These are phyloP conservation scores for Amiota minor DNA, from an alignment of 2,888 invertebrate species.

Conservation along the genomic window DNA sequence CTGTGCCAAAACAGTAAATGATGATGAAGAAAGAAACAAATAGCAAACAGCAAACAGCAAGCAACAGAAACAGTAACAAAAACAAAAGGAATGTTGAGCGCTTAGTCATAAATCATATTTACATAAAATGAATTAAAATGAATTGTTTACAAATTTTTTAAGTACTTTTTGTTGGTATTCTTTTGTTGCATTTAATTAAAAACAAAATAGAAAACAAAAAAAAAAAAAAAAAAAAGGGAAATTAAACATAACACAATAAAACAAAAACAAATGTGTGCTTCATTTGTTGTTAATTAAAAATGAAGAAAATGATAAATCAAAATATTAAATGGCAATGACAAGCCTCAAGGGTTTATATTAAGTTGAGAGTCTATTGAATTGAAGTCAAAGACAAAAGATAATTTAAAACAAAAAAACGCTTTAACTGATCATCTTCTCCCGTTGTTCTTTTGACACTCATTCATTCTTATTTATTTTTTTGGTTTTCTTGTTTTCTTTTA, in stretches of 20 bases:
- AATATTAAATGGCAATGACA: slow-evolving; percentile 4
- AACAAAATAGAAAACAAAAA: no score
- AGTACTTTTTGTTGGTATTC: background rate
- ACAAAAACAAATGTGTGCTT: background rate
- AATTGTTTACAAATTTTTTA: slow-evolving; percentile 18
- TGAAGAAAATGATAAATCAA: slow-evolving; percentile 26
- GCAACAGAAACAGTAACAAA: background rate
- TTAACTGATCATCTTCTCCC: background rate
- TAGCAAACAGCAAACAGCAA: background rate
- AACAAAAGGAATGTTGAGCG: background rate
- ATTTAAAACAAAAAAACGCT: background rate
- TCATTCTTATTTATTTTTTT: no score
- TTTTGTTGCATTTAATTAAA: slow-evolving; percentile 16
- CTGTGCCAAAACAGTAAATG: no score
- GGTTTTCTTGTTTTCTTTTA: no score
- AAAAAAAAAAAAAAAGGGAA: background rate
- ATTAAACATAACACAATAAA: background rate
- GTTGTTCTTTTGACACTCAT: no score
- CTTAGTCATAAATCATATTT: slow-evolving; percentile 25
- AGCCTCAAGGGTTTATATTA: background rate
- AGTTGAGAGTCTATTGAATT: background rate
- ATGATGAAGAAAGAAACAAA: background rate
- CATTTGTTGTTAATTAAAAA: slow-evolving; percentile 1
- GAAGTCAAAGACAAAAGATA: background rate
- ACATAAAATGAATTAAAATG: slow-evolving; percentile 23